Conservation (phyloP, 2,113 vertebrate genomes). For the Nannospalax galili region DNA sequence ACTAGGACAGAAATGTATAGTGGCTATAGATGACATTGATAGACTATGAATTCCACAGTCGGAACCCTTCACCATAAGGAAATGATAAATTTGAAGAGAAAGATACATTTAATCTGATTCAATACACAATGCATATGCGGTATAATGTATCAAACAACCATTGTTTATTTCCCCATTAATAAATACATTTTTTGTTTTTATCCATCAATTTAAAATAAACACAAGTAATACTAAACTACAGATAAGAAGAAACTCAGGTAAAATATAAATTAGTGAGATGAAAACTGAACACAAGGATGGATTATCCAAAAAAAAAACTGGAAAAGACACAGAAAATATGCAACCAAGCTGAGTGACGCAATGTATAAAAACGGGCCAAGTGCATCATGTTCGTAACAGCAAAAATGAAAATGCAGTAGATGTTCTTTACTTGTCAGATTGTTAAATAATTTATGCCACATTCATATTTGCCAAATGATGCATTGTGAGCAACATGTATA, state of each 20-base stretch:
- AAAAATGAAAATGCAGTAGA: slow-evolving; percentile 14
- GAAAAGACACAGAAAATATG: background rate
- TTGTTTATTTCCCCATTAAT: background rate
- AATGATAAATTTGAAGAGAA: background rate
- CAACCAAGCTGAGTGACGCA: background rate
- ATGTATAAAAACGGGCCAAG: background rate
- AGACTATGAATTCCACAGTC: background rate
- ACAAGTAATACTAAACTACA: background rate
- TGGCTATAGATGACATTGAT: background rate
- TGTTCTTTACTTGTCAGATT: background rate
- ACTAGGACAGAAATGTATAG: no score
- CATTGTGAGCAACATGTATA: background rate
- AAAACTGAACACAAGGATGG: background rate
- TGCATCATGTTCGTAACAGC: background rate
- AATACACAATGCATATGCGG: background rate
- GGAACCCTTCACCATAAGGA: background rate
- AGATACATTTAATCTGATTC: background rate
- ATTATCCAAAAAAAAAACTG: slow-evolving; percentile 11
- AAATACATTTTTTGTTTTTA: background rate
- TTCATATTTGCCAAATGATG: background rate
- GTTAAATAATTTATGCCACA: slow-evolving; percentile 14
- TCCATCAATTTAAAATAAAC: background rate
- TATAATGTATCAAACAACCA: background rate
- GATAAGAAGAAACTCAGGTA: background rate
- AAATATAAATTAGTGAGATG: slow-evolving; percentile 12